Evolutionary conservation across 2,113 vertebrate species (phyloP), one percentile per base, ranked within the genome.

Genomic region (Shinisaurus crocodilurus): DNA sequence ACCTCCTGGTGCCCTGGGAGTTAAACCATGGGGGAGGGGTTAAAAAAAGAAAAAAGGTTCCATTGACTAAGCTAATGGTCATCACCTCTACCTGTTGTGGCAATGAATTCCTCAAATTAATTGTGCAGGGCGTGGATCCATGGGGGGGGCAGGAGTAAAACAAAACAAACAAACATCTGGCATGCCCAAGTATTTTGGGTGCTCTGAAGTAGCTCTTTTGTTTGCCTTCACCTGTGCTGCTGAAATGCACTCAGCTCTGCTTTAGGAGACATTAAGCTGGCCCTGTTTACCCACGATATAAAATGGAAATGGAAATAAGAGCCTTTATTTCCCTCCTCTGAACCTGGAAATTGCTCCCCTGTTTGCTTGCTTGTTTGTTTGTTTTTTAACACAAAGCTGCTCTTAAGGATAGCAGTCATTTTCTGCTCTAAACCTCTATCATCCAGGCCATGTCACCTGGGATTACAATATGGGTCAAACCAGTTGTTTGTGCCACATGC

Each of bases 361-460:
- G 85, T 27, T 87, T 87, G 84, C 37, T 34, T 90, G 76, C 84
- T 70, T 88, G 48, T 72, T 89, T 15, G 15, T 72, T 77, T 79
- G 84, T 91, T 91, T 86, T 82, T 0, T 0, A 83, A 23, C 81
- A 86, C 75, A 92, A 91, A 90, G 70, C 54, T 63, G 72, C 89
- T 90, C 77, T 93, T 90, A 94, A 91, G 89, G 92, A 45, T 60
- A 5, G 43, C 82, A 83, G 88, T 43, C 93, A 88, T n/a, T 93
- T 92, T 82, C 85, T 85, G 91, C 15, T 29, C 3, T 89, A 91
- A 94, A 82, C 20, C 5, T 50, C 8, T 0, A 85, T 92, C 88
- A 89, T 69, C 0, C 54, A 92, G 72, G 91, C 7, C 0, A 54
- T 75, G 32, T 54, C 91, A 91, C 29, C 32, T 27, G 63, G 82